Evolutionary conservation across 2,888 invertebrate genomes (phyloP), one percentile per base, ranked within the genome.

Genomic region (Papilio elwesi): DNA sequence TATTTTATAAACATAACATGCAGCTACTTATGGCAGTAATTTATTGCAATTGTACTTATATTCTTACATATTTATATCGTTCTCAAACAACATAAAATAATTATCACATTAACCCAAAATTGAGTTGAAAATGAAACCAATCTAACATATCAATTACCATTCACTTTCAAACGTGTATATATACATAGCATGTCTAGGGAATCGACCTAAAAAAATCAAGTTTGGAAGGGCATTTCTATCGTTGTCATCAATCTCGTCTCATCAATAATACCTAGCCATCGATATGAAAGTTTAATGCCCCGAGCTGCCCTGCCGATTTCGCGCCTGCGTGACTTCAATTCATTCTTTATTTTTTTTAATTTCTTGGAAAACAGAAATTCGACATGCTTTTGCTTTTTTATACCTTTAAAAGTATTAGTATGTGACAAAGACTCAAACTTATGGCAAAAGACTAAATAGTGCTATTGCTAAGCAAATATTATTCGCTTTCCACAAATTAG

Each of bases 251-350:
- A 73, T 73, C 73, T 69, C 64, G 57, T 16, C 73, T 69, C 73
- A 65, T 73, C 73, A 59, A 65, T 73, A 63, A 73, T 65, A 64
- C 69, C 68, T 51, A 47, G 69, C 64, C 38, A 69, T 69, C 69
- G 26, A 65, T 69, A 76, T 79, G 79, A 82, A 85, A 87, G 87
- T 87, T 88, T 86, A 87, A 86, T 87, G 86, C 85, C 85, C 88
- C 76, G 80, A 78, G 76, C 77, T 78, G 79, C 79, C 80, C 79
- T 80, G 81, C 80, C 81, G 79, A 83, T 84, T 88, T 87, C 85
- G 82, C 89, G 86, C 87, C 84, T 87, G 78, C 74, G 76, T 78
- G 77, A 57, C n/a, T 51, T 63, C 63, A 36, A 26, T 57, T 11
- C 66, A 8, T 12, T 36, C 15, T 65, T 64, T n/a, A 9, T 26